Evolutionary conservation across 2,113 vertebrate genomes (phyloP), one percentile per base, ranked within the genome.

Genomic region (Tragulus kanchil): DNA sequence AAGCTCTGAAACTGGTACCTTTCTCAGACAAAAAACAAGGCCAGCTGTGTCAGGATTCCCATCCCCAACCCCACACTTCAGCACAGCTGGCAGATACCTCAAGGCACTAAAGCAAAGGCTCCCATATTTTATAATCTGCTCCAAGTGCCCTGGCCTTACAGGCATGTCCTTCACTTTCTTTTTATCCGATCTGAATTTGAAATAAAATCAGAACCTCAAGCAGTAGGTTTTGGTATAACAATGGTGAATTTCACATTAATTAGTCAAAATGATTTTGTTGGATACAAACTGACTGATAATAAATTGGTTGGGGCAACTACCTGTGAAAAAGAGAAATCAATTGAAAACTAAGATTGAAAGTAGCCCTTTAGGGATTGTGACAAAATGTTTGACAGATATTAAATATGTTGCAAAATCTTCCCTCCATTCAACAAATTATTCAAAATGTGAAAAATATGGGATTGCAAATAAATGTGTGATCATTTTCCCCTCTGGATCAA

Each of bases 1-100:
- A 99, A 97, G 78, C 97, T 99, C 4, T 1, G 89, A 93, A 99
- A 99, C 85, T 95, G 98, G 97, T 98, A 99, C 52, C 99, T 99
- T 92, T 64, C 82, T 92, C 88, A 67, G 28, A 79, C 3, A 36
- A 73, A 78, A 98, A 90, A 98, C 19, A 3, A 97, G 5, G 42
- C 14, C 15, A 2, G 15, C 16, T 14, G 5, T 1, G 15, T 87
- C 25, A 89, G 67, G 14, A 56, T 13, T 16, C 45, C 52, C 28
- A 75, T 4, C 3, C 3, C 26, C 21, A 52, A 52, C 7, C 15
- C 0, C 6, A 14, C 10, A 25, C 36, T 14, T 3, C 8, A 45
- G 79, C 6, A 11, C 19, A 2, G 54, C 26, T 82, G 16, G 16
- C 65, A 85, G 42, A 54, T 21, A n/a, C 10, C 52, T 19, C 2